phyloP scores from a whole-genome alignment of 2,797 vertebrate species.

The Philypnodon macrostomus region DNA sequence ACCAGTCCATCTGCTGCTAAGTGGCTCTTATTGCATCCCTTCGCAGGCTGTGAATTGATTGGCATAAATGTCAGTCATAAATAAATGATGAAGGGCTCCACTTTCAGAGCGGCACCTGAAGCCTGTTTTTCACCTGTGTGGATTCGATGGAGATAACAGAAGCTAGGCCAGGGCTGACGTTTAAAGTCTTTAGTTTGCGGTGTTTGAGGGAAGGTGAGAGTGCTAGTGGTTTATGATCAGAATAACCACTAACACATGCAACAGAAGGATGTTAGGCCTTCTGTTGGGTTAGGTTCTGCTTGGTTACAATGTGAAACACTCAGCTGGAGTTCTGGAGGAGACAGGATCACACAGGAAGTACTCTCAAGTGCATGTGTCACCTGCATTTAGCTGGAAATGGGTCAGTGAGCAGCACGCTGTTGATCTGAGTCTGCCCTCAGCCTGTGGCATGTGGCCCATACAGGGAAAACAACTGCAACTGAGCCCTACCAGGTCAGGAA shows the following conservation, averaged over 20 bases:
- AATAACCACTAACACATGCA: no score
- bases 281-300: no score
- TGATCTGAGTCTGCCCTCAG: slow-evolving; percentile 18
- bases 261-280: no score
- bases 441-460: no score
- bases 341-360: no score
- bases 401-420: slow-evolving; percentile 46
- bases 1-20: slow-evolving; percentile 61
- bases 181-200: not conserved
- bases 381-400: slow-evolving; percentile 58
- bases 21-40: slow-evolving; percentile 65
- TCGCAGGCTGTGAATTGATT: slow-evolving; percentile 61
- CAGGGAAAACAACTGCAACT: no score
- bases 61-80: slow-evolving; percentile 74
- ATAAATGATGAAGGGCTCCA: slow-evolving; percentile 73
- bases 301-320: no score
- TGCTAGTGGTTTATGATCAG: no score
- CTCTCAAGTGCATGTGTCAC: no score
- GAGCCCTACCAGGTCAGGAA: no score
- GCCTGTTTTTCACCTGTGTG: slow-evolving; percentile 60
- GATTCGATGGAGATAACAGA: slow-evolving; percentile 49
- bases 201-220: not conserved
- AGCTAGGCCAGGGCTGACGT: slow-evolving; percentile 27
- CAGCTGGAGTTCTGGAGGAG: no score
- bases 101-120: slow-evolving; percentile 70